phyloP scores from a whole-genome alignment of 2,888 invertebrate species.

The Trissoscelio sp. region DNA sequence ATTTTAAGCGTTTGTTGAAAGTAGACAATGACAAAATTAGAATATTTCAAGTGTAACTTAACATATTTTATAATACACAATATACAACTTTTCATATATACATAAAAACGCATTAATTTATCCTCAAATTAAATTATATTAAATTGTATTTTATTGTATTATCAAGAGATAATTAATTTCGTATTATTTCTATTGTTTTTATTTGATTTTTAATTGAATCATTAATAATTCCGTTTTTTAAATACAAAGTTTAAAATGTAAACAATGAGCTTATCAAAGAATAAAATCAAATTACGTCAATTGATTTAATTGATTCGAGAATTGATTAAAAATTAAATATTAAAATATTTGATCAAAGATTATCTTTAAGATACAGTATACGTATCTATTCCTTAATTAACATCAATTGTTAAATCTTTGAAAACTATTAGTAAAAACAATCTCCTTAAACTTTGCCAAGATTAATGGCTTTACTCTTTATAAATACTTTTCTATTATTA shows the following conservation, averaged over 20 bases:
- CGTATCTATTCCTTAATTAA: neutral
- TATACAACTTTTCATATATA: neutral
- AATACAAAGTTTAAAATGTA: too few relatives aligned
- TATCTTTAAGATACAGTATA: conserved; percentile 8
- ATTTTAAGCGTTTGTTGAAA: conserved; percentile 11
- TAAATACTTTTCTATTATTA: conserved; percentile 34
- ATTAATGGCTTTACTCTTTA: conserved; percentile 4
- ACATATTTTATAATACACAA: neutral
- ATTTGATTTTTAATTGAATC: too few relatives aligned
- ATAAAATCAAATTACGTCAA: conserved; percentile 6
- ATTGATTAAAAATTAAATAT: conserved; percentile 7
- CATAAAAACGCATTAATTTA: neutral
- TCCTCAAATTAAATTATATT: neutral
- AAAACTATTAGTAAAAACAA: conserved; percentile 7
- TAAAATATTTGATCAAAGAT: conserved; percentile 12
- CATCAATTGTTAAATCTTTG: conserved; percentile 9
- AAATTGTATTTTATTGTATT: too few relatives aligned
- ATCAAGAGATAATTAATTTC: too few relatives aligned
- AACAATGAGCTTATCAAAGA: too few relatives aligned
- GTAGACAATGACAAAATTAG: neutral
- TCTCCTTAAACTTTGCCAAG: conserved; percentile 18
- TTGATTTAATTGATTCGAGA: conserved; percentile 1
- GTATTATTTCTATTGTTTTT: too few relatives aligned
- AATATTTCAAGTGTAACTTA: conserved; percentile 10
- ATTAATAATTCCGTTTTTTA: too few relatives aligned